Evolutionary conservation across 2,113 vertebrate genomes (phyloP).

Genomic region (Clupea harengus): DNA sequence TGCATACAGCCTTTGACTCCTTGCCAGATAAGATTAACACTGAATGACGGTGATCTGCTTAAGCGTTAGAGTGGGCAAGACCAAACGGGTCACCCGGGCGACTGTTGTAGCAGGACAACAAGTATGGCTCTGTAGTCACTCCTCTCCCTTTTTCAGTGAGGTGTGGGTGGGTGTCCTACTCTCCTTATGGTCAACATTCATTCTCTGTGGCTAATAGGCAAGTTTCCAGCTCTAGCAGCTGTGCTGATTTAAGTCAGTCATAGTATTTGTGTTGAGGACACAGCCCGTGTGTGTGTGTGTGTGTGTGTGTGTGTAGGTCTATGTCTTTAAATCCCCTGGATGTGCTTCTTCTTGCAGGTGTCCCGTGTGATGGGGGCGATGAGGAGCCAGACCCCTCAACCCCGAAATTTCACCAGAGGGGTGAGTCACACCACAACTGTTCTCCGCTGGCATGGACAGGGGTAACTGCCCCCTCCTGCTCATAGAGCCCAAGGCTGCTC

Average conservation of each 20-base stretch:
- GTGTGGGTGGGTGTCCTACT: neutral
- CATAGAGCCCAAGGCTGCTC: neutral
- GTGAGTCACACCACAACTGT: constrained; percentile 68
- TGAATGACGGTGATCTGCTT: neutral
- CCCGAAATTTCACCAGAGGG: constrained; percentile 78
- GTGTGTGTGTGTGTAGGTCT: neutral
- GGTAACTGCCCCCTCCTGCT: no score
- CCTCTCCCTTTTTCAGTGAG: neutral
- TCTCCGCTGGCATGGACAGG: neutral
- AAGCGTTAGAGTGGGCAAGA: neutral
- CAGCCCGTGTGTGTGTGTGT: neutral
- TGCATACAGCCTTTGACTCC: neutral
- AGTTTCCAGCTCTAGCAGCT: neutral
- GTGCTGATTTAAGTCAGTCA: neutral
- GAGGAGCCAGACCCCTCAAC: constrained; percentile 75
- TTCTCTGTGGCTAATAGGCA: neutral
- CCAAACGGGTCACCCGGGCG: neutral
- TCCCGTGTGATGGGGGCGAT: constrained; percentile 79
- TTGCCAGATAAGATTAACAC: constrained; percentile 1
- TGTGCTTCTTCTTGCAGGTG: constrained; percentile 65
- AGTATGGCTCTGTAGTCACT: neutral
- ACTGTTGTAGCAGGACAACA: neutral
- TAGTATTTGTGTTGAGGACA: neutral
- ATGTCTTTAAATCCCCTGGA: neutral
- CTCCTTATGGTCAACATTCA: neutral